Evolutionary conservation across 1,140 invertebrate species (phyloP).

Genomic region (Diabrotica undecimpunctata): DNA sequence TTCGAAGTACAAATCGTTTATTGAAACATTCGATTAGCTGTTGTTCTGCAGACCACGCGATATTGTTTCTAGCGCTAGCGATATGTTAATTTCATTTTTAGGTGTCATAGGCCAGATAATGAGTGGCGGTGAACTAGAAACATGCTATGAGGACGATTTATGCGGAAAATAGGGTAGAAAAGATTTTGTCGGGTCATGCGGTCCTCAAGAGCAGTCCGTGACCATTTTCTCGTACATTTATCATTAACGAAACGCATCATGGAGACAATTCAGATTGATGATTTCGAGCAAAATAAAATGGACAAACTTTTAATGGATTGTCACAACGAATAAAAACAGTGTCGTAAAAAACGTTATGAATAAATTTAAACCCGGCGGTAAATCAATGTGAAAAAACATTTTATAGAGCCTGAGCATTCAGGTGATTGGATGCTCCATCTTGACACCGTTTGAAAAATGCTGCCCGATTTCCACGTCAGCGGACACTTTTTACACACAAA

Average conservation of each 20-base stretch:
- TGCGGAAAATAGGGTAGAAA: conserved; percentile 26
- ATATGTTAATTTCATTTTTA: conserved; percentile 31
- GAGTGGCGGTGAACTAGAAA: conserved; percentile 45
- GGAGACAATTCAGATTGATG: conserved; percentile 1
- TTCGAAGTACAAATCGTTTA: background rate
- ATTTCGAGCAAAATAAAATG: background rate
- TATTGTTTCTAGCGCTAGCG: conserved; percentile 9
- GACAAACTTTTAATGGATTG: background rate
- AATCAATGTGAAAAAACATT: conserved; percentile 33
- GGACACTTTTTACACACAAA: conserved; percentile 44
- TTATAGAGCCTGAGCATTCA: conserved; percentile 40
- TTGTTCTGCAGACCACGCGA: background rate
- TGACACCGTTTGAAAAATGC: conserved; percentile 39
- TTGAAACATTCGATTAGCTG: conserved; percentile 4
- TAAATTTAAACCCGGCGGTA: conserved; percentile 37
- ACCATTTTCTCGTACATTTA: background rate
- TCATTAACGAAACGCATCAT: conserved; percentile 5
- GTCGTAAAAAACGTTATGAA: background rate
- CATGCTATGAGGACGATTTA: conserved; percentile 39
- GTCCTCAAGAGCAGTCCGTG: conserved; percentile 4
- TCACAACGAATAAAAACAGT: background rate
- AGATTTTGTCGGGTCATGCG: conserved; percentile 2
- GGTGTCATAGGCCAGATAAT: conserved; percentile 47
- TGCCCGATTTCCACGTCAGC: conserved; percentile 45
- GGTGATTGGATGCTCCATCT: conserved; percentile 42